These are phyloP conservation scores for Carcinoscorpius rotundicauda DNA, from an alignment of 1,140 invertebrate genomes.

Conservation along the genomic window DNA sequence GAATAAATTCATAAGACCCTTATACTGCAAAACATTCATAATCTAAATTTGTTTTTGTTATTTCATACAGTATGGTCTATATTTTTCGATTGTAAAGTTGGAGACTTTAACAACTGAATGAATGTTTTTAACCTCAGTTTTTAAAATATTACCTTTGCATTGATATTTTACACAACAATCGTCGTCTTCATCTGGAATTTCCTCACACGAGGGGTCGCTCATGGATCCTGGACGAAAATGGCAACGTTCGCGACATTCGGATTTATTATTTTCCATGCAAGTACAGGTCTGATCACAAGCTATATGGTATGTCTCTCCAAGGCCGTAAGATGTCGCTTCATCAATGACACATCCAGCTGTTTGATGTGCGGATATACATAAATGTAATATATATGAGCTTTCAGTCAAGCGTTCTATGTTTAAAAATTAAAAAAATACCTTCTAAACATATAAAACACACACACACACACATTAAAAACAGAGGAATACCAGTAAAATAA, in stretches of 20 bases:
- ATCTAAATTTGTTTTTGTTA: too few species aligned
- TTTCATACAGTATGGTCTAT: too few species aligned
- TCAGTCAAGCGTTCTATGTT: neutral
- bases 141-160: conserved; percentile 32
- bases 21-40: too few species aligned
- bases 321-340: neutral
- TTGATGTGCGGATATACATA: neutral
- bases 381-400: neutral
- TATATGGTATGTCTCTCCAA: conserved; percentile 6
- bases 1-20: neutral
- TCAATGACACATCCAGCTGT: conserved; percentile 4
- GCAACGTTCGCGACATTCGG: conserved; percentile 10
- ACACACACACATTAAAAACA: neutral
- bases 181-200: conserved; percentile 50
- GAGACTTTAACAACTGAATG: too few species aligned
- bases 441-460: neutral
- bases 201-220: conserved; percentile 53
- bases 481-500: neutral
- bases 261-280: neutral
- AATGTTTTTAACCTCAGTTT: too few species aligned
- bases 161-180: conserved; percentile 58
- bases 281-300: conserved; percentile 7
- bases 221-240: neutral
- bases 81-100: too few species aligned
- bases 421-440: neutral